Evolutionary conservation across 2,888 invertebrate species (phyloP).

Genomic region (Willowsia nigromaculata): DNA sequence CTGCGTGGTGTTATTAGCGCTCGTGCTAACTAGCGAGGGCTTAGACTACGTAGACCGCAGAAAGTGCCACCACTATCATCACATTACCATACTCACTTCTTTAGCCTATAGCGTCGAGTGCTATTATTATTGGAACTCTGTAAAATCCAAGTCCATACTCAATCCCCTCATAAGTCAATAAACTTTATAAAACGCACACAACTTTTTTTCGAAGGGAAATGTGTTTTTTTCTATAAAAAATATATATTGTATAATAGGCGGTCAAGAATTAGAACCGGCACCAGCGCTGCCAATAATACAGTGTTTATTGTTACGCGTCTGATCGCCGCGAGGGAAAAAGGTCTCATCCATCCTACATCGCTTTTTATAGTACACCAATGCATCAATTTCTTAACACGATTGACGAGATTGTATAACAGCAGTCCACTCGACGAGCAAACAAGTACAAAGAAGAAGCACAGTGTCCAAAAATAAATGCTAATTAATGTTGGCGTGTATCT

Average conservation of each 20-base stretch:
- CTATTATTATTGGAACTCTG: slow-evolving; percentile 23
- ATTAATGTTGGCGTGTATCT: slow-evolving; percentile 78
- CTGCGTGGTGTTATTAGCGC: slow-evolving; percentile 25
- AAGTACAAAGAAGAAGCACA: background rate
- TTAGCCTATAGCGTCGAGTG: slow-evolving; percentile 25
- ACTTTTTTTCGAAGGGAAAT: slow-evolving; percentile 22
- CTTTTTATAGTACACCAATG: slow-evolving; percentile 30
- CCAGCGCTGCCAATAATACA: background rate
- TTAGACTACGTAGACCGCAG: slow-evolving; percentile 26
- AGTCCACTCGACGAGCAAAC: background rate
- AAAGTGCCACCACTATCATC: slow-evolving; percentile 34
- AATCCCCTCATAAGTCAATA: slow-evolving; percentile 67
- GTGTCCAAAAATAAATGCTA: slow-evolving; percentile 78
- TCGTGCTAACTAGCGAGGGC: slow-evolving; percentile 54
- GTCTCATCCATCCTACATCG: background rate
- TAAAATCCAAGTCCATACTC: too few relatives aligned
- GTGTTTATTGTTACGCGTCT: background rate
- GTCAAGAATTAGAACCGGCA: background rate
- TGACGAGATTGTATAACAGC: background rate
- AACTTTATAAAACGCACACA: slow-evolving; percentile 55
- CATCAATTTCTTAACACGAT: slow-evolving; percentile 41
- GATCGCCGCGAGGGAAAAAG: slow-evolving; percentile 60
- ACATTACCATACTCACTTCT: slow-evolving; percentile 67
- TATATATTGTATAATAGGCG: slow-evolving; percentile 46
- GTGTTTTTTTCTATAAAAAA: background rate